Evolutionary conservation across 2,888 invertebrate species (phyloP).

Genomic region (Cephus rjabovi): DNA sequence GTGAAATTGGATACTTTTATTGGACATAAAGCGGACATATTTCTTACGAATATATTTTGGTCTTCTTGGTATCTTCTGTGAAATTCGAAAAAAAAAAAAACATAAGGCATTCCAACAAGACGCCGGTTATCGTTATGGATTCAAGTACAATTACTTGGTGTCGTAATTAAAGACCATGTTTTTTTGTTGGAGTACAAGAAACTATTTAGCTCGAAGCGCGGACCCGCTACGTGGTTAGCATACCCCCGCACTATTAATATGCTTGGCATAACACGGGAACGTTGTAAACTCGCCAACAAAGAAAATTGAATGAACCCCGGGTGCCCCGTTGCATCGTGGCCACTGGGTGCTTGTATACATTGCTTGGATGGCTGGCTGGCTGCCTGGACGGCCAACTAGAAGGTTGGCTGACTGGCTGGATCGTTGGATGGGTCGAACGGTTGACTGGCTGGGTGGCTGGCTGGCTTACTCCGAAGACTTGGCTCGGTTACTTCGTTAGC

Average conservation of each 20-base stretch:
- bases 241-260: constrained; percentile 52
- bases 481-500: not conserved
- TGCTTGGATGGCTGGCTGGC: not conserved
- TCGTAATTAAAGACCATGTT: constrained; percentile 29
- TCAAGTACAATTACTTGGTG: constrained; percentile 18
- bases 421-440: not conserved
- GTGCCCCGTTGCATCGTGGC: not conserved
- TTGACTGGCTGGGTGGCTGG: not conserved
- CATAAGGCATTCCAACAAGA: not conserved
- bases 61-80: not conserved
- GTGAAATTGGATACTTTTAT: too few species aligned
- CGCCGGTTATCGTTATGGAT: not conserved
- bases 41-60: too few species aligned
- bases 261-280: constrained; percentile 45
- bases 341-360: not conserved
- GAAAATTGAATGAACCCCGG: constrained; percentile 49
- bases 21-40: not conserved
- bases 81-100: not conserved
- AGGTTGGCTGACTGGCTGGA: not conserved
- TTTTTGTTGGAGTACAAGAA: constrained; percentile 25
- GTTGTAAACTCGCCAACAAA: constrained; percentile 54
- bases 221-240: constrained; percentile 42
- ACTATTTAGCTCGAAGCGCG: constrained; percentile 33
- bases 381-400: not conserved
- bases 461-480: not conserved